phyloP scores from a whole-genome alignment of 2,888 invertebrate species.

The Aradus depressus region DNA sequence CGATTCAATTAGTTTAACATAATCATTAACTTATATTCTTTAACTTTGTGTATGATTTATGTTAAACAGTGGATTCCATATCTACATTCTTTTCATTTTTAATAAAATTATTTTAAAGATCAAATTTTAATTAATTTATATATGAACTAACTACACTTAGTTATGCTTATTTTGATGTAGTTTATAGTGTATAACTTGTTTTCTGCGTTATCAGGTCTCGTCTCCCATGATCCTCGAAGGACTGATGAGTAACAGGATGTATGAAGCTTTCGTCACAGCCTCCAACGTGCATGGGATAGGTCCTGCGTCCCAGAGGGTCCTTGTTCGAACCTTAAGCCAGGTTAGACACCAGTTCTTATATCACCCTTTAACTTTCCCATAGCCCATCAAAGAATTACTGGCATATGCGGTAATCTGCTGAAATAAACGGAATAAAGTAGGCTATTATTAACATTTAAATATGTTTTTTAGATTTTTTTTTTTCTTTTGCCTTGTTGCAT shows the following conservation, averaged over 20 bases:
- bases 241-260: constrained; percentile 59
- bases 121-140: too few relatives aligned
- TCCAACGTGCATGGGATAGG: constrained; percentile 69
- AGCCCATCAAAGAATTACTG: neutral
- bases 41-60: too few relatives aligned
- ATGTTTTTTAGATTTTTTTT: too few relatives aligned
- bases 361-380: neutral
- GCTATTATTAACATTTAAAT: too few relatives aligned
- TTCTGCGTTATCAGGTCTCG: constrained; percentile 27
- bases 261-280: constrained; percentile 70
- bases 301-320: constrained; percentile 59
- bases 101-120: neutral
- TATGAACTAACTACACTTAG: too few relatives aligned
- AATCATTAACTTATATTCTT: too few relatives aligned
- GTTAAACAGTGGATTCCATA: too few relatives aligned
- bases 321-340: constrained; percentile 63
- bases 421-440: too few relatives aligned
- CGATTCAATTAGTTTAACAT: too few relatives aligned
- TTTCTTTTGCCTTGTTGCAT: too few relatives aligned
- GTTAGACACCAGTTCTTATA: constrained; percentile 41
- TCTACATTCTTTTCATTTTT: neutral
- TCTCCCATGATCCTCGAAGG: constrained; percentile 61
- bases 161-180: too few relatives aligned
- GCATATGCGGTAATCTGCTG: neutral
- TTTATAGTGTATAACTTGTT: too few relatives aligned